These are phyloP conservation scores for Theristicus caerulescens DNA, from an alignment of 2,113 vertebrate genomes.

Conservation along the genomic window DNA sequence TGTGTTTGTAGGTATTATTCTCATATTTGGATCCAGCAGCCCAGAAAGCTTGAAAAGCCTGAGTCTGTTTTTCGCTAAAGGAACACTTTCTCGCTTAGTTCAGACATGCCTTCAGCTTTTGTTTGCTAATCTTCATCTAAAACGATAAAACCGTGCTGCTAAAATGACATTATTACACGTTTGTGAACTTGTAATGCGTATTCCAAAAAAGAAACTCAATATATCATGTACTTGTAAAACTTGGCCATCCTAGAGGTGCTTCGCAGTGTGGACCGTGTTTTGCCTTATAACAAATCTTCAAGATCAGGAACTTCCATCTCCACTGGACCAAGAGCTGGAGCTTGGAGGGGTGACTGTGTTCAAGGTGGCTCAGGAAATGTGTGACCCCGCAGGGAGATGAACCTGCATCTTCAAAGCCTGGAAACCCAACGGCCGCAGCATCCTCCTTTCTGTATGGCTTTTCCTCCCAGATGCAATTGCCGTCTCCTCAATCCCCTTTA, in stretches of 20 bases:
- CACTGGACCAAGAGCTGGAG: neutral
- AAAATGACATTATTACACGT: neutral
- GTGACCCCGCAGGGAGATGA: too few relatives aligned
- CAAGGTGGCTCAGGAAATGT: too few relatives aligned
- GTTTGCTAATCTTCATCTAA: neutral
- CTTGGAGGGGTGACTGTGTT: fast-evolving
- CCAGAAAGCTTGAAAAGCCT: neutral
- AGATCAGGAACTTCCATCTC: neutral
- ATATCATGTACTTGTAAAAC: neutral
- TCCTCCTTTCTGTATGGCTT: neutral
- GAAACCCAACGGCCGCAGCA: neutral
- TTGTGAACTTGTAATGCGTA: fast-evolving
- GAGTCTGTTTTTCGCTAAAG: neutral
- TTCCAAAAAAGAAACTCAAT: neutral
- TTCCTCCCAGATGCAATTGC: neutral
- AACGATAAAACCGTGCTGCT: neutral
- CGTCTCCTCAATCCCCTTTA: neutral
- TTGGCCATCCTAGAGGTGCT: neutral
- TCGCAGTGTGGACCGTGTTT: neutral
- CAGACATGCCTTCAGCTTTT: neutral
- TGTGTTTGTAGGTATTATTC: neutral
- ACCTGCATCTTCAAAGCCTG: neutral
- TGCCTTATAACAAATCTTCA: neutral
- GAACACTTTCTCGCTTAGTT: neutral
- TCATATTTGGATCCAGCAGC: neutral